Percentiles rank a stretch among this genome's conserved stretches.
Evolutionary conservation across 2,797 vertebrate species (phyloP).

Genomic region (Tympanoctomys barrerae): DNA sequence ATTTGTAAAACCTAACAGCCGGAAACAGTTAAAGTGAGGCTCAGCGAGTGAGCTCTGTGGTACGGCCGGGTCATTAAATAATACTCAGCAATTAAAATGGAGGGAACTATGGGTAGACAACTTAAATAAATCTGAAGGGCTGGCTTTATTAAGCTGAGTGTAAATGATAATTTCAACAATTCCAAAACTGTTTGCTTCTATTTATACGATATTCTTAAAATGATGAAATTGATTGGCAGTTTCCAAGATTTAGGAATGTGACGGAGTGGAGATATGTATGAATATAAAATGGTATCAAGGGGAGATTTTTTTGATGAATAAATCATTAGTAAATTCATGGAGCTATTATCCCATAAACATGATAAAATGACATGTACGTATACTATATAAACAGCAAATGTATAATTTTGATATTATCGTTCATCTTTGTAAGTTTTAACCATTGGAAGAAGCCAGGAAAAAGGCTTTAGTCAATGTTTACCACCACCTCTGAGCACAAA

Average conservation of each 20-base stretch:
- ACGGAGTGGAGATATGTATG: not conserved
- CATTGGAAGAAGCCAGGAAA: not conserved
- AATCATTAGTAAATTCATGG: not conserved
- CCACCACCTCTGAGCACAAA: not conserved
- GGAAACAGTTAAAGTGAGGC: not conserved
- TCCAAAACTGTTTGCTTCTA: not conserved
- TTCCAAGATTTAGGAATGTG: not conserved
- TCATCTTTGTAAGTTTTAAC: not conserved
- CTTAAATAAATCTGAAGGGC: not conserved
- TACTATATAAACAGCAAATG: not conserved
- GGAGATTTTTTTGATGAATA: not conserved
- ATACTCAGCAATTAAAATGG: not conserved
- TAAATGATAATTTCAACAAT: not conserved
- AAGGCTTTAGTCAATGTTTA: not conserved
- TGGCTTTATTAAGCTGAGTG: not conserved
- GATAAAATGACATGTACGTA: not conserved
- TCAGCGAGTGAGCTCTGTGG: not conserved
- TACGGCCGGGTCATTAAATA: not conserved
- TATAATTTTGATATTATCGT: not conserved
- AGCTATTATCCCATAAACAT: not conserved
- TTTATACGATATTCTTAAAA: not conserved
- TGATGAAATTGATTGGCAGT: not conserved
- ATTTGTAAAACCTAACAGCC: not conserved
- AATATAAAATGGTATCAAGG: not conserved
- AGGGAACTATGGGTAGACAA: not conserved